Evolutionary conservation across 2,797 vertebrate species (phyloP).

Genomic region (Percopsis omiscomaycus): DNA sequence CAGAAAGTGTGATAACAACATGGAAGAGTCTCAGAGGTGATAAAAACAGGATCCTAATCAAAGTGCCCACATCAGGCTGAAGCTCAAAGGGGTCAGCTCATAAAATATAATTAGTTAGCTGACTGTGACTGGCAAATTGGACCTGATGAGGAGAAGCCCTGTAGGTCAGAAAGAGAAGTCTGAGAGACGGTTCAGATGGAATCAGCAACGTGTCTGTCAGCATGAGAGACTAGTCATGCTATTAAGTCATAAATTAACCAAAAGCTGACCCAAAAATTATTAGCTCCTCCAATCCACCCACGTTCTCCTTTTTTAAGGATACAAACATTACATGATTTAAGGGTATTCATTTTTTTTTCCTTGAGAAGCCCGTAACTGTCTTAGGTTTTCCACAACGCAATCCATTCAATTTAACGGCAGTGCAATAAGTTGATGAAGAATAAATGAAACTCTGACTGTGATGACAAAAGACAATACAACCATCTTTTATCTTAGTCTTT

Average conservation of each 20-base stretch:
- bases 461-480: slow-evolving; percentile 64
- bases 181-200: slow-evolving; percentile 66
- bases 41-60: slow-evolving; percentile 79
- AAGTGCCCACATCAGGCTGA: slow-evolving; percentile 67
- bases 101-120: slow-evolving; percentile 78
- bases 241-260: slow-evolving; percentile 71
- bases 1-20: slow-evolving; percentile 74
- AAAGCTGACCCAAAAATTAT: slow-evolving; percentile 54
- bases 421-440: slow-evolving; percentile 46
- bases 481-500: slow-evolving; percentile 67
- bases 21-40: slow-evolving; percentile 67
- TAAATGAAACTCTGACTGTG: slow-evolving; percentile 59
- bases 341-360: slow-evolving; percentile 33
- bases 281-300: slow-evolving; percentile 35
- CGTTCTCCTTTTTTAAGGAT: slow-evolving; percentile 30
- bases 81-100: slow-evolving; percentile 74
- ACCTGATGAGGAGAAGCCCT: slow-evolving; percentile 72
- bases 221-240: slow-evolving; percentile 55
- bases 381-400: slow-evolving; percentile 23
- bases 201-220: slow-evolving; percentile 66
- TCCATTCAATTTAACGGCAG: slow-evolving; percentile 20
- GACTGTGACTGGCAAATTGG: slow-evolving; percentile 72
- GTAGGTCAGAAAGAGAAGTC: slow-evolving; percentile 65
- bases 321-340: slow-evolving; percentile 16
- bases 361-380: slow-evolving; percentile 24